Evolutionary conservation across 1,140 invertebrate species (phyloP), one percentile per base, ranked within the genome.

Genomic region (Acromyrmex heyeri): DNA sequence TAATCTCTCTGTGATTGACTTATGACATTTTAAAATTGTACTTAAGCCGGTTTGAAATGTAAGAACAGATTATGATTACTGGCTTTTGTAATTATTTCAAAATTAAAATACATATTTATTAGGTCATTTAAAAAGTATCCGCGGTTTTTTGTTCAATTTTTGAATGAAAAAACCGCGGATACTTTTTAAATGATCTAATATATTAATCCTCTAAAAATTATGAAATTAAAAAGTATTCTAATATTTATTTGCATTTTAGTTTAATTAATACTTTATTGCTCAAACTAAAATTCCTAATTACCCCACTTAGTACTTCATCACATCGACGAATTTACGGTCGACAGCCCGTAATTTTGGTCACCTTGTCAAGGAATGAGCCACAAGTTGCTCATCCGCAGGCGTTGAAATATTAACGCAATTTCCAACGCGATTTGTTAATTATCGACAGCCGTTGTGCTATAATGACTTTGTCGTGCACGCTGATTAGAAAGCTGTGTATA

Each of bases 361-460:
- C 27, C 12, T 48, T 16, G 8, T 21, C 1, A 78, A 48, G 38
- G 7, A 30, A 78, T 21, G 8, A 53, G 18, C 44, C 24, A 30
- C 61, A 48, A 77, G 59, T 30, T 65, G 27, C 18, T 50, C 38
- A 50, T 78, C 59, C 50, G 24, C 30, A 27, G 27, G 16, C n/a
- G 27, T 50, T 75, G 55, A 81, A 70, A 81, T 38, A 48, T 57
- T 55, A 81, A 81, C 16, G 21, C 34, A 81, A 81, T 81, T 81
- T 44, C 24, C 67, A 79, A 65, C 12, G 16, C 67, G 72, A 85
- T 77, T 77, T 85, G 53, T 85, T 78, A 78, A 85, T 78, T 85
- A 85, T 21, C 21, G 48, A 62, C 57, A 38, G 34, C 8, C 30
- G 21, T 14, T 3, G 48, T 21, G 38, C n/a, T 27, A 34, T 85